Evolutionary conservation across 2,113 vertebrate species (phyloP).

Genomic region (Coryphaenoides rupestris): DNA sequence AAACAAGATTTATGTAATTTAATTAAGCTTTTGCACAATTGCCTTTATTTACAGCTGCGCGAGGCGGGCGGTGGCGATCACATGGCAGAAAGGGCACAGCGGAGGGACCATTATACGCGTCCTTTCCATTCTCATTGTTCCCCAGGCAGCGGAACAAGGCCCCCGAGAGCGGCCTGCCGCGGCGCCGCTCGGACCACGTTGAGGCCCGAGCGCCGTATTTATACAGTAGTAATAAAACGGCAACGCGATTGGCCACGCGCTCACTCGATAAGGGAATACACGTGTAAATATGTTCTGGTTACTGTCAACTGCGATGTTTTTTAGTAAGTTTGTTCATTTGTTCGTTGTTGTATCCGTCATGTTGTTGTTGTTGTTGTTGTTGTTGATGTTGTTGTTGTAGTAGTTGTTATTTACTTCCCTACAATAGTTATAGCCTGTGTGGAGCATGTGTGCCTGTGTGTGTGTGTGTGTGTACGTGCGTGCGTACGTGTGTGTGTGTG

Average conservation of each 20-base stretch:
- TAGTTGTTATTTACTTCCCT: no score
- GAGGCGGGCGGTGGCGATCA: constrained; percentile 44
- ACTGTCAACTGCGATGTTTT: not conserved
- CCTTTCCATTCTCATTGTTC: constrained; percentile 53
- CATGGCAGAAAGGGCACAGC: constrained; percentile 32
- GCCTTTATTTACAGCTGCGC: constrained; percentile 70
- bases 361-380: no score
- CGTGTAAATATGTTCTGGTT: not conserved
- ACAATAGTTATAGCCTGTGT: no score
- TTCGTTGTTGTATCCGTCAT: no score
- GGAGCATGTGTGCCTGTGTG: no score
- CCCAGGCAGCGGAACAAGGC: constrained; percentile 36
- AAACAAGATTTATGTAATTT: constrained; percentile 76
- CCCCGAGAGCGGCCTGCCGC: constrained; percentile 16
- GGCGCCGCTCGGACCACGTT: constrained; percentile 13
- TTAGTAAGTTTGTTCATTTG: not conserved
- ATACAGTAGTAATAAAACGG: constrained; percentile 17
- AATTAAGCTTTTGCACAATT: constrained; percentile 75
- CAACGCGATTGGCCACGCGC: not conserved
- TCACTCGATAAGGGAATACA: not conserved
- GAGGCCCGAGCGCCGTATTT: constrained; percentile 17
- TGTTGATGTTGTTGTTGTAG: no score
- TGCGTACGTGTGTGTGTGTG: no score
- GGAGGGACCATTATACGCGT: constrained; percentile 55
- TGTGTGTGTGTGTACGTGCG: no score